Percentiles rank a stretch among this genome's conserved stretches.
Evolutionary conservation across 2,113 vertebrate genomes (phyloP).

Genomic region (Brachypodius melanocephalos): DNA sequence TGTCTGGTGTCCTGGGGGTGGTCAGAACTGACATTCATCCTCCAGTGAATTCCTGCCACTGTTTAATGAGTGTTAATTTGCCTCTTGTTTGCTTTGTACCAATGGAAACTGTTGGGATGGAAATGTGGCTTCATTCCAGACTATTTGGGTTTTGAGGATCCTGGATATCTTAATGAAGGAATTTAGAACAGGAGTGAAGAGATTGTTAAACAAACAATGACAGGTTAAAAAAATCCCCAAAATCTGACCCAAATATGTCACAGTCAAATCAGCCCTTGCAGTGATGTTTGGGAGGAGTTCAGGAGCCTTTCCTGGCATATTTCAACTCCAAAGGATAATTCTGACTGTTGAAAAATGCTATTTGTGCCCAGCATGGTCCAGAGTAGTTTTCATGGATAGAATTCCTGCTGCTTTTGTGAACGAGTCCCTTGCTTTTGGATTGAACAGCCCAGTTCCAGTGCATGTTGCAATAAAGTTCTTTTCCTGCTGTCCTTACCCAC

Average conservation of each 20-base stretch:
- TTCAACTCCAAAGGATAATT: neutral
- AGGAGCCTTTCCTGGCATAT: neutral
- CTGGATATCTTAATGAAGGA: neutral
- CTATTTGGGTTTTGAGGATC: neutral
- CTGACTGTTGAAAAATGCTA: accelerated
- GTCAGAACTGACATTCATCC: neutral
- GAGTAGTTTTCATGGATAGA: neutral
- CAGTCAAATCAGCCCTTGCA: too few relatives aligned
- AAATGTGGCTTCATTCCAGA: neutral
- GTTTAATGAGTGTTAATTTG: neutral
- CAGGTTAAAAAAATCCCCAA: neutral
- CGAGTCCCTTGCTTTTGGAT: neutral
- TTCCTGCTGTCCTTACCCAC: neutral
- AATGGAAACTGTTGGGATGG: neutral
- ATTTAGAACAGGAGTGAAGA: neutral
- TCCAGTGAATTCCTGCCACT: neutral
- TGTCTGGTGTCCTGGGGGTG: too few relatives aligned
- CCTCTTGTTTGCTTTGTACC: neutral
- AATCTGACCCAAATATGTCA: neutral
- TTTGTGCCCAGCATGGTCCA: neutral
- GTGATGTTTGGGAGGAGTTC: neutral
- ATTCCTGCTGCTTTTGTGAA: neutral
- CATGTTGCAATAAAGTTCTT: neutral
- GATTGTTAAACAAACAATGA: neutral
- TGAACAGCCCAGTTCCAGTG: neutral